Conservation (phyloP, 2,113 vertebrate genomes). For the Alces alces region DNA sequence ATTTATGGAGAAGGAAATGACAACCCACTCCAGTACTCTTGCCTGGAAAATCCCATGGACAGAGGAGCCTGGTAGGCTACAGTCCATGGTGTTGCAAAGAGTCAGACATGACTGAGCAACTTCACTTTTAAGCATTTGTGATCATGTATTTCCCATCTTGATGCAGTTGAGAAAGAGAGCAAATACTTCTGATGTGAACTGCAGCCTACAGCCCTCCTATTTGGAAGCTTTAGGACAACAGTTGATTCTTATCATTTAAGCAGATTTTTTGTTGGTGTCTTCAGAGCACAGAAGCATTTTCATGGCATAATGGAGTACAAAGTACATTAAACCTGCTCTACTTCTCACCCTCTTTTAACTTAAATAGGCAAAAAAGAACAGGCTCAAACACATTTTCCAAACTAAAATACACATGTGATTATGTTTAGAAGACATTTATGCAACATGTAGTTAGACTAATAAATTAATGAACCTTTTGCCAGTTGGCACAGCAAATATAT, state of each 20-base stretch:
- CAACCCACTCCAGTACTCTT: neutral
- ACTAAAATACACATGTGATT: neutral
- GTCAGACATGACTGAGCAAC: neutral
- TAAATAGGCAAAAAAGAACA: conserved; percentile 11
- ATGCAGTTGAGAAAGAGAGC: neutral
- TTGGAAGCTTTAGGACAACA: neutral
- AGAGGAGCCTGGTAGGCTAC: neutral
- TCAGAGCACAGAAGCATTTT: conserved; percentile 44
- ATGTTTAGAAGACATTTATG: neutral
- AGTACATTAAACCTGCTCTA: conserved; percentile 39
- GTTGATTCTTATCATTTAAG: conserved; percentile 48
- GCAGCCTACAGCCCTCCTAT: neutral
- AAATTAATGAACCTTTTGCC: neutral
- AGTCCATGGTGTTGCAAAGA: neutral
- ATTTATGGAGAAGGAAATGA: neutral
- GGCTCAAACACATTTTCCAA: neutral
- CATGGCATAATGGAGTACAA: conserved; percentile 33
- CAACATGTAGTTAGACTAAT: neutral
- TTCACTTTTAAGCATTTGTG: neutral
- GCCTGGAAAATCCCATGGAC: neutral
- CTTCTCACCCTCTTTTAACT: neutral
- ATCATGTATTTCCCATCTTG: neutral
- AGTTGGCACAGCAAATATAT: neutral
- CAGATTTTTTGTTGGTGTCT: conserved; percentile 29
- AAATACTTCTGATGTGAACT: neutral